Conservation (phyloP, 2,113 vertebrate species). For the Redunca redunca region DNA sequence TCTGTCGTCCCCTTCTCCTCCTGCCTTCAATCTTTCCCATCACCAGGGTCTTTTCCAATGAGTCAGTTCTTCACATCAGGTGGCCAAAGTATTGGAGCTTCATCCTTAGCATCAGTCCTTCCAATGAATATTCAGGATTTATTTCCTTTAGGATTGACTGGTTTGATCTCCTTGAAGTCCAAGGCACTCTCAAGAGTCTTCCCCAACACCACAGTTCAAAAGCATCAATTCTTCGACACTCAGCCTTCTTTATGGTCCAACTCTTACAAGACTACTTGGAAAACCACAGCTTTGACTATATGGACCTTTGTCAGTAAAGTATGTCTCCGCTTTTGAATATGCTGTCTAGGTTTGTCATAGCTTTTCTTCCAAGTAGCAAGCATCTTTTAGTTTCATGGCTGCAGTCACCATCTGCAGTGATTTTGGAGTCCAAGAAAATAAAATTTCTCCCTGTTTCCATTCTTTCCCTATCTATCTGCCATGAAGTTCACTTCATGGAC, state of each 20-base stretch:
- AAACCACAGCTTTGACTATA: not conserved
- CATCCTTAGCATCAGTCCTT: not conserved
- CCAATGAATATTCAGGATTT: not conserved
- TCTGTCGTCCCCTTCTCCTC: not conserved
- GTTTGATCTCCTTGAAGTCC: not conserved
- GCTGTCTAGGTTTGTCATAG: not conserved
- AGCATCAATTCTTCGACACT: accelerated
- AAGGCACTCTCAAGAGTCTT: not conserved
- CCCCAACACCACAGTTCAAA: not conserved
- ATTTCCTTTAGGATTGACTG: not conserved
- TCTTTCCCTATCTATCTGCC: not conserved
- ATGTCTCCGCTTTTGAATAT: not conserved
- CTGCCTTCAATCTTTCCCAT: not conserved
- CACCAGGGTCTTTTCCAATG: not conserved
- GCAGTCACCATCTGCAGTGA: not conserved
- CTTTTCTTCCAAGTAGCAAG: not conserved
- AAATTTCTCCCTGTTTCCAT: not conserved
- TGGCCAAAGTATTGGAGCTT: not conserved
- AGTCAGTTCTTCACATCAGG: not conserved
- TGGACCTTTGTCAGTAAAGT: not conserved
- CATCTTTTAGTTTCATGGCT: not conserved
- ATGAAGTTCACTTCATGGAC: not conserved
- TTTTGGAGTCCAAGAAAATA: not conserved
- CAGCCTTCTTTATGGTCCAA: not conserved
- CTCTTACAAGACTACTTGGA: not conserved